Base-by-base conservation (phyloP, 1,140 invertebrate species). In the Penaeus vannamei region DNA sequence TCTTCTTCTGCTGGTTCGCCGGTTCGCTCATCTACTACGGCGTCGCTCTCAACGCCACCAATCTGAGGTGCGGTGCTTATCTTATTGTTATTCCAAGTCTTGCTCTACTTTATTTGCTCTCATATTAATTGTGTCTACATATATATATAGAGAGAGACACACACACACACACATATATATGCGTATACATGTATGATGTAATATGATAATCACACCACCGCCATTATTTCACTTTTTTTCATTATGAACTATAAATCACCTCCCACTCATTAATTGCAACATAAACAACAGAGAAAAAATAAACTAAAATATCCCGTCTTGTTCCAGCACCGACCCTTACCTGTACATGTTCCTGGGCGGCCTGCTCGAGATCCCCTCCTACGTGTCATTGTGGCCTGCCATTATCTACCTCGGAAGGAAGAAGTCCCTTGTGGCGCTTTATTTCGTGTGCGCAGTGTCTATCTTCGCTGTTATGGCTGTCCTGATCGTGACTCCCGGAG, bases 21-120 rank as follows among this genome's bases (percentile, higher is more conserved):
- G 60, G 46, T 22, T 79, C 72, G 8, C 60, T 86, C 69, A 76
- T 86, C 17, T 86, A 86, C 53, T 86, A 86, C 20, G 85, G 85
- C 12, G 32, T 86, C 26, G 72, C 85, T 32, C 85, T 86, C 32
- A 86, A 86, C 26, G 85, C 85, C 14, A 79, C 53, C 14, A 86
- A 86, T 59, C 53, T 86, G 53, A 86, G 76, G 85, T 79, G 62
- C 10, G 85, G 46, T 7, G 53, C n/a, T 20, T 26, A 19, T 32
- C 19, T 66, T 29, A 32, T 83, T 83, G 7, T 2, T 46, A 60
- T 10, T 53, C 53, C 19, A 23, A 4, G 23, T 60, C 61, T 53
- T 46, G 7, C 53, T 59, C 20, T 17, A 5, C n/a, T 53, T 4
- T 42, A 7, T 42, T 4, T 42, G 1, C 8, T 4, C 8, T 4